These are phyloP conservation scores for Carollia perspicillata DNA, from an alignment of 2,113 vertebrate species.

Conservation along the genomic window DNA sequence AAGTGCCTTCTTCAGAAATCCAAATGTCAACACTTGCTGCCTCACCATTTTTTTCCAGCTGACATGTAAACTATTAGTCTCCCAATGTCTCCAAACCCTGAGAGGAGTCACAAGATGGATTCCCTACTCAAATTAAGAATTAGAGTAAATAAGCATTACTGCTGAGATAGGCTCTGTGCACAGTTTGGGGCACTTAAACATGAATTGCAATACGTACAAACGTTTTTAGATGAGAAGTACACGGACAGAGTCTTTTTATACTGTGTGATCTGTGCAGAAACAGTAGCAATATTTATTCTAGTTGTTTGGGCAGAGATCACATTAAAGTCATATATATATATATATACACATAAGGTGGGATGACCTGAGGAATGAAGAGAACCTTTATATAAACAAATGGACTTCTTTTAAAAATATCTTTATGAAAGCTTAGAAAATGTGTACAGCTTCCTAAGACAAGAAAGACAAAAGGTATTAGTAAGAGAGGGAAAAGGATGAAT, in stretches of 20 bases:
- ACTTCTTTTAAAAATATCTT: not conserved
- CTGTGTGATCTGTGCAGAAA: not conserved
- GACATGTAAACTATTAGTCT: not conserved
- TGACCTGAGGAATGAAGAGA: not conserved
- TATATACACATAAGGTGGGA: not conserved
- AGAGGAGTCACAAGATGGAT: slow-evolving; percentile 4
- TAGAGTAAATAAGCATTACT: not conserved
- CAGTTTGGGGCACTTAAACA: not conserved
- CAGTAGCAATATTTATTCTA: not conserved
- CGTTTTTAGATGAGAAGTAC: not conserved
- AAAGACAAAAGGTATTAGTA: not conserved
- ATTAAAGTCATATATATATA: not conserved
- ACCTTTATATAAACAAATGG: not conserved
- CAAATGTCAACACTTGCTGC: not conserved
- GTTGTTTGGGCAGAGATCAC: not conserved
- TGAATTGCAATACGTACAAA: not conserved
- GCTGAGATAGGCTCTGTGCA: not conserved
- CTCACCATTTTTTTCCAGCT: not conserved
- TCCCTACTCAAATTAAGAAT: not conserved
- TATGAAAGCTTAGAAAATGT: not conserved
- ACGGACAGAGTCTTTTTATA: not conserved
- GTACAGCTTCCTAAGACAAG: not conserved
- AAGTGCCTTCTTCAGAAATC: not conserved
- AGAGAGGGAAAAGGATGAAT: not conserved
- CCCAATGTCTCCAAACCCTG: not conserved